Percentiles rank a stretch among this genome's conserved stretches.
phyloP scores from a whole-genome alignment of 1,140 invertebrate genomes.

The Brachionus manjavacas region DNA sequence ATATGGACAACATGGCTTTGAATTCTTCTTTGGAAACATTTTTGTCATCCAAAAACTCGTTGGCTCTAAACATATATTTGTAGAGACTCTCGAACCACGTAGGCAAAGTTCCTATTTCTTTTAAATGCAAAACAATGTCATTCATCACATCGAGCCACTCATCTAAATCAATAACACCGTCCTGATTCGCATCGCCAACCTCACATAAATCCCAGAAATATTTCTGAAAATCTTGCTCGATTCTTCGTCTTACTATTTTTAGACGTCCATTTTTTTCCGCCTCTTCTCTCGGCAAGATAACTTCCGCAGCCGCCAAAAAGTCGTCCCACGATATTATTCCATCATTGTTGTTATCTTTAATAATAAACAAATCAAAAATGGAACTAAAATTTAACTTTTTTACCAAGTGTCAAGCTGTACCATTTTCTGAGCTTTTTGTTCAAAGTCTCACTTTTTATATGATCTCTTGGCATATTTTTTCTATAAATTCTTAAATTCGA shows the following conservation, averaged over 20 bases:
- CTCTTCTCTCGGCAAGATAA: constrained; percentile 30
- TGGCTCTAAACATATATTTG: constrained; percentile 18
- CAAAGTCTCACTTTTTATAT: background rate
- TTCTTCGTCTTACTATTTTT: constrained; percentile 19
- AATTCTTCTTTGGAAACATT: constrained; percentile 40
- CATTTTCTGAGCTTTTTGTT: background rate
- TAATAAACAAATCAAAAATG: background rate
- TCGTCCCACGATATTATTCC: constrained; percentile 36
- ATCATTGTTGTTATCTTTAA: constrained; percentile 37
- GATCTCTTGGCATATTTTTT: constrained; percentile 25
- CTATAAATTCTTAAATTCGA: background rate
- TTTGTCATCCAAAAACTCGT: constrained; percentile 42
- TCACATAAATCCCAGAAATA: constrained; percentile 43
- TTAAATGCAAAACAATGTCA: constrained; percentile 28
- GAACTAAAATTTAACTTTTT: background rate
- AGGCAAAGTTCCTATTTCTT: constrained; percentile 33
- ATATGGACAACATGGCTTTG: constrained; percentile 1
- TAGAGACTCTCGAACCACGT: constrained; percentile 41
- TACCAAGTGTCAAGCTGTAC: constrained; percentile 9
- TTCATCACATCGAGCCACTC: constrained; percentile 44
- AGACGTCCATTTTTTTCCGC: constrained; percentile 33
- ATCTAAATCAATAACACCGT: constrained; percentile 41
- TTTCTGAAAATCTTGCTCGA: constrained; percentile 43
- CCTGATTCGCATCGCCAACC: constrained; percentile 42
- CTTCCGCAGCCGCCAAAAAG: constrained; percentile 36